Percentiles rank a stretch among this genome's conserved stretches.
Evolutionary conservation across 2,797 vertebrate species (phyloP).

Genomic region (Pseudochirops corinnae): DNA sequence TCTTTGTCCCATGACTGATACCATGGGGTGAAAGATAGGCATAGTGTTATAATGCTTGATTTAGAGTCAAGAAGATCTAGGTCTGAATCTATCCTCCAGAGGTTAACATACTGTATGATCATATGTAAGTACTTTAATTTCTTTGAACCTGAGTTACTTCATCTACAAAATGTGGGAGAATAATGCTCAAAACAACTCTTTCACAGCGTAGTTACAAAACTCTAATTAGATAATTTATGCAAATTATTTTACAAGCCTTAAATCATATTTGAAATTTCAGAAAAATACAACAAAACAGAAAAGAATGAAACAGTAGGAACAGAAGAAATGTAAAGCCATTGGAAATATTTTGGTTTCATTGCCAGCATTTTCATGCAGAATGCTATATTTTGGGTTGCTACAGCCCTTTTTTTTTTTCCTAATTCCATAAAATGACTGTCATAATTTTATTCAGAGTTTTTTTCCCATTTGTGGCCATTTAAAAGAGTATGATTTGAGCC

Average conservation of each 20-base stretch:
- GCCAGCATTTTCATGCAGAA: slow-evolving; percentile 7
- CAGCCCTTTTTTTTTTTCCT: background rate
- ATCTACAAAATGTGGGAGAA: background rate
- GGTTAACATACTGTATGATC: background rate
- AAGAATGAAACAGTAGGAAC: background rate
- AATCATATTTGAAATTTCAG: background rate
- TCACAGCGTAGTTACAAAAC: background rate
- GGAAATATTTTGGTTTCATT: slow-evolving; percentile 42
- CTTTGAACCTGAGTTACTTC: background rate
- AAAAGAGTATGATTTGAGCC: slow-evolving; percentile 65
- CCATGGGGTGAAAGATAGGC: background rate
- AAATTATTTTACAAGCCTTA: background rate
- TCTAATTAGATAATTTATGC: background rate
- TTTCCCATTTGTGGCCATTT: slow-evolving; percentile 58
- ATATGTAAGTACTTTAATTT: background rate
- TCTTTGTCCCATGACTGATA: background rate
- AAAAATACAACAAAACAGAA: background rate
- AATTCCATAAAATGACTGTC: slow-evolving; percentile 37
- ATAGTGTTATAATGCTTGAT: background rate
- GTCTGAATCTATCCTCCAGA: background rate
- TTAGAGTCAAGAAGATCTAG: background rate
- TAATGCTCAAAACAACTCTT: background rate
- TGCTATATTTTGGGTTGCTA: background rate
- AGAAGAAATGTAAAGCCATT: background rate
- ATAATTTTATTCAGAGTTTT: slow-evolving; percentile 65